Conservation (phyloP, 1,140 invertebrate species). For the Aporrectodea caliginosa region DNA sequence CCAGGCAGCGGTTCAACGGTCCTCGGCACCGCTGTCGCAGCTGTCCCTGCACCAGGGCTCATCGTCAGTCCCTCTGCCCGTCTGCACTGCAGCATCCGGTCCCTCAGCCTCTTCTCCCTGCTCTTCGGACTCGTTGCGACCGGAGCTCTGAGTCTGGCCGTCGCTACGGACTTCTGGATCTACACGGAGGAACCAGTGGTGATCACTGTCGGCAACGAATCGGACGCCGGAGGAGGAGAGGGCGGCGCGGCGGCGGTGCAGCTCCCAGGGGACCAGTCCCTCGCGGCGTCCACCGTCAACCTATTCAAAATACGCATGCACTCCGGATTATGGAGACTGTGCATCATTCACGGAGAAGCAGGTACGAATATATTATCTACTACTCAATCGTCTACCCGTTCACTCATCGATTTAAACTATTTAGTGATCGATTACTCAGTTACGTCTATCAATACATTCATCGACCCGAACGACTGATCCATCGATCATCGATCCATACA, state of each 20-base stretch:
- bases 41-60: too few species aligned
- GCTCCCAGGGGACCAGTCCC: background rate
- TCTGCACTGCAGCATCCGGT: constrained; percentile 25
- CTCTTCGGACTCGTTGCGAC: constrained; percentile 37
- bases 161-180: constrained; percentile 46
- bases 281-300: too few species aligned
- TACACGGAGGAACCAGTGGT: constrained; percentile 38
- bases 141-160: constrained; percentile 38
- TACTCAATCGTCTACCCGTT: too few species aligned
- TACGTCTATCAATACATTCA: too few species aligned
- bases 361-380: too few species aligned
- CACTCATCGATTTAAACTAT: too few species aligned
- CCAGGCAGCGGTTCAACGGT: too few species aligned
- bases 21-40: too few species aligned
- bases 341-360: constrained; percentile 21
- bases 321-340: constrained; percentile 15
- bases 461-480: too few species aligned
- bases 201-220: constrained; percentile 5
- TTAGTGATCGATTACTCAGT: too few species aligned
- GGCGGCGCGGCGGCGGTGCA: background rate
- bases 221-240: background rate
- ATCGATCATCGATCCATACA: too few species aligned
- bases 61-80: background rate
- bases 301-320: background rate
- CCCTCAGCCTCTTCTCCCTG: constrained; percentile 36